Evolutionary conservation across 2,888 invertebrate genomes (phyloP).

Genomic region (Leucophenga maculata): DNA sequence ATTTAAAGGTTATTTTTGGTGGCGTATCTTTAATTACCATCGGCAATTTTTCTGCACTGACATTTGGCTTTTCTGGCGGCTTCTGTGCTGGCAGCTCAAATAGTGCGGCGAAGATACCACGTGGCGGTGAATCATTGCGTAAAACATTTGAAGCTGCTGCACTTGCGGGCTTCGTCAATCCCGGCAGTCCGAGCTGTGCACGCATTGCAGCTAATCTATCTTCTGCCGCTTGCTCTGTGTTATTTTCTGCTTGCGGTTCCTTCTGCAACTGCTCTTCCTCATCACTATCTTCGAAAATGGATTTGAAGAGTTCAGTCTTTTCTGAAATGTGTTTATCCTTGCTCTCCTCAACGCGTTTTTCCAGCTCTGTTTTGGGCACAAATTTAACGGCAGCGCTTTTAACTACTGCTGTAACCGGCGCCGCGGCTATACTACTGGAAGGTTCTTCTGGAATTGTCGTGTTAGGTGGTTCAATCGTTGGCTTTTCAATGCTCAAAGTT

Average conservation of each 20-base stretch:
- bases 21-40: not conserved
- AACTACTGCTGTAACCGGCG: not conserved
- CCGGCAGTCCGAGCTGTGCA: slow-evolving; percentile 41
- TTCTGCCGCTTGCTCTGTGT: slow-evolving; percentile 45
- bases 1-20: slow-evolving; percentile 55
- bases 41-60: not conserved
- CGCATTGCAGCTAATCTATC: slow-evolving; percentile 42
- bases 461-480: not conserved
- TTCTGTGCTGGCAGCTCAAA: no score
- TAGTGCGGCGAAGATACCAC: slow-evolving; percentile 77
- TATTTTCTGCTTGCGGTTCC: not conserved
- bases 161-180: slow-evolving; percentile 35
- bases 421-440: not conserved
- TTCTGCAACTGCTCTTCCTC: slow-evolving; percentile 73
- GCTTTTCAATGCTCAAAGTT: not conserved
- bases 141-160: slow-evolving; percentile 75
- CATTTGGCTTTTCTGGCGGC: no score
- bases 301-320: slow-evolving; percentile 87
- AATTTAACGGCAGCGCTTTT: slow-evolving; percentile 35
- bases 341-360: slow-evolving; percentile 62
- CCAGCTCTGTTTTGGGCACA: slow-evolving; percentile 65
- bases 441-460: not conserved
- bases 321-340: slow-evolving; percentile 73
- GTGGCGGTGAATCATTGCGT: slow-evolving; percentile 80
- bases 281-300: slow-evolving; percentile 89